A percentile compares a stretch with the other conserved stretches of the same genome.
Conservation (phyloP, 2,797 vertebrate genomes). For the Schizopygopsis pylzovi region DNA sequence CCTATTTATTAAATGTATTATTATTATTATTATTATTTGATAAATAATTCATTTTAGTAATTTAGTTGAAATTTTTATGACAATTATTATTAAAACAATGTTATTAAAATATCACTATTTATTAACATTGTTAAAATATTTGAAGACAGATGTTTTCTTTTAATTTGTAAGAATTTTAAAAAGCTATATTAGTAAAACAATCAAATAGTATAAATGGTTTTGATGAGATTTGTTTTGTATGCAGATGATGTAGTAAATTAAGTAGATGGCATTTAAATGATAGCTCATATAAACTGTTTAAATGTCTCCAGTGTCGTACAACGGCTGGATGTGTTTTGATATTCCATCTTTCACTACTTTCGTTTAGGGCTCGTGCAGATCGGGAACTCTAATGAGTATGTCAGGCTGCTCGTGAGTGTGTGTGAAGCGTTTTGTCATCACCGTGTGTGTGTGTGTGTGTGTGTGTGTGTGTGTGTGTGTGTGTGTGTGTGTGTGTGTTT, state of each 20-base stretch:
- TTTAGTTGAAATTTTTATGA: too few species aligned
- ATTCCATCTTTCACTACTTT: slow-evolving; percentile 42
- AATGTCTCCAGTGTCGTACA: slow-evolving; percentile 25
- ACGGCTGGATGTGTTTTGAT: slow-evolving; percentile 41
- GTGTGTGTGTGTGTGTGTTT: slow-evolving; percentile 30
- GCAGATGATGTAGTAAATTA: neutral
- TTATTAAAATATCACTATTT: neutral
- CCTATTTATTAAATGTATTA: neutral
- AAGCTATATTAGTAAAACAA: neutral
- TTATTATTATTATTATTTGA: neutral
- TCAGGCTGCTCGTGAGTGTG: slow-evolving; percentile 37
- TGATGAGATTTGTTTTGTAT: neutral
- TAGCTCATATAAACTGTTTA: slow-evolving; percentile 27
- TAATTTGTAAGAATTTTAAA: neutral
- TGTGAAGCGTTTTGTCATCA: slow-evolving; percentile 50
- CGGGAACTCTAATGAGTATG: slow-evolving; percentile 28
- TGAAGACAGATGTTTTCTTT: neutral
- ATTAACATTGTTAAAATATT: neutral
- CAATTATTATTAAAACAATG: neutral
- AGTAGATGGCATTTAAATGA: slow-evolving; percentile 4
- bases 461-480: too few species aligned
- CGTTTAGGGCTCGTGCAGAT: slow-evolving; percentile 13
- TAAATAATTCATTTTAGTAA: too few species aligned
- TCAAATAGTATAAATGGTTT: neutral
- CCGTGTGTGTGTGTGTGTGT: slow-evolving; percentile 27